A percentile compares a stretch with the other conserved stretches of the same genome.
Conservation (phyloP, 2,888 invertebrate species). For the Brassicogethes aeneus region DNA sequence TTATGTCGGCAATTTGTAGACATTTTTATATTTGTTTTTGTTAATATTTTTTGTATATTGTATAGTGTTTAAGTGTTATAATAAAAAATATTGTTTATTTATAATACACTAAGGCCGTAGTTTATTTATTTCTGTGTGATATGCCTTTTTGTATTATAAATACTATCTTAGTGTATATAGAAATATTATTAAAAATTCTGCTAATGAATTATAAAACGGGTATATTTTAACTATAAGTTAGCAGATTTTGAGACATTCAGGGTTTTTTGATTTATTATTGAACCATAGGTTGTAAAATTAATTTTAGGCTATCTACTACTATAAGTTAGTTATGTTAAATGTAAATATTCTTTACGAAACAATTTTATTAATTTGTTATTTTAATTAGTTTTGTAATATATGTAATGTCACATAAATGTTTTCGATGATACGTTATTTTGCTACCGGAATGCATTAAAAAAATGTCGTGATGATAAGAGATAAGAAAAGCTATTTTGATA, state of each 20-base stretch:
- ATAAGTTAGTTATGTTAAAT: constrained; percentile 20
- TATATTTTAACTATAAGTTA: constrained; percentile 7
- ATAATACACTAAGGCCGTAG: constrained; percentile 1
- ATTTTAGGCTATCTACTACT: constrained; percentile 18
- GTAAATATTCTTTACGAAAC: constrained; percentile 14
- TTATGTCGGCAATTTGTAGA: neutral
- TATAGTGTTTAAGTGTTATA: neutral
- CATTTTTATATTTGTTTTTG: neutral
- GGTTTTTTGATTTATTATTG: constrained; percentile 24
- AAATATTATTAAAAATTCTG: neutral
- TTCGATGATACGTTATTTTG: neutral
- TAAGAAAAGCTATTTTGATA: constrained; percentile 4
- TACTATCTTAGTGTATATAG: neutral
- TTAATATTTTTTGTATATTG: constrained; percentile 1
- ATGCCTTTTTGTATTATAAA: constrained; percentile 17
- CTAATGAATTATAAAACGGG: neutral
- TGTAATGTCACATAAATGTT: constrained; percentile 3
- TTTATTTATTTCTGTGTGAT: constrained; percentile 22
- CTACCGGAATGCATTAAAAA: neutral
- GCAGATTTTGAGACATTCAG: constrained; percentile 29
- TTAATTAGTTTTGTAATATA: constrained; percentile 3
- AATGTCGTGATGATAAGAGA: neutral
- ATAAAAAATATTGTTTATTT: neutral
- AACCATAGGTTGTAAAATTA: constrained; percentile 18
- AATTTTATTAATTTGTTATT: constrained; percentile 14